These are phyloP conservation scores for Chiloscyllium punctatum DNA, from an alignment of 2,797 vertebrate genomes.

Conservation along the genomic window DNA sequence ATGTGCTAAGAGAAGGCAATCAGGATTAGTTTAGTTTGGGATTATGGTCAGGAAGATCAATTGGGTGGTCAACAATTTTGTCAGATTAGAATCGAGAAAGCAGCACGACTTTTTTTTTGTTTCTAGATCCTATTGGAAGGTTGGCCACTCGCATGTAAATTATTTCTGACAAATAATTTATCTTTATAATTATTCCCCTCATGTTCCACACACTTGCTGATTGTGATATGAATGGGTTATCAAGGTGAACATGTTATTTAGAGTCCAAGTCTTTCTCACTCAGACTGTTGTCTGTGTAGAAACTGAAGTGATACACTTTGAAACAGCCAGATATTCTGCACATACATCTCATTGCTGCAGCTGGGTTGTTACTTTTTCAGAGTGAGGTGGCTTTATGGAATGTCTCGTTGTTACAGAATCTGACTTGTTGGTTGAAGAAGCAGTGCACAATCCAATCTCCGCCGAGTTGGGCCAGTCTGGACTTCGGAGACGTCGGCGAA, in stretches of 20 bases:
- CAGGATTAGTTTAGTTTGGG: too few species aligned
- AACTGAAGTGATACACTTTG: not conserved
- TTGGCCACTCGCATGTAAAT: not conserved
- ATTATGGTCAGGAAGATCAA: not conserved
- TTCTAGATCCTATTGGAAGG: not conserved
- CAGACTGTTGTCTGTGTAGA: not conserved
- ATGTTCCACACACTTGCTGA: not conserved
- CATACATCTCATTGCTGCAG: not conserved
- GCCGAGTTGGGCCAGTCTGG: slow-evolving; percentile 71
- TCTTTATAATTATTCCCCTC: not conserved
- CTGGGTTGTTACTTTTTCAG: not conserved
- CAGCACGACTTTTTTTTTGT: not conserved
- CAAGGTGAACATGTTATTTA: not conserved
- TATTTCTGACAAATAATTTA: not conserved
- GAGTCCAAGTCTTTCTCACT: not conserved
- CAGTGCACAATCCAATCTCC: slow-evolving; percentile 63
- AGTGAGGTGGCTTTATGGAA: not conserved
- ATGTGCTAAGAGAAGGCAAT: too few species aligned
- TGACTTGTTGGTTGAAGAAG: slow-evolving; percentile 81
- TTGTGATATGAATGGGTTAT: not conserved
- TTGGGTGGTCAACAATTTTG: not conserved
- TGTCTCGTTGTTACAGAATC: slow-evolving; percentile 58
- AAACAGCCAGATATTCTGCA: not conserved
- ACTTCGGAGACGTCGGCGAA: slow-evolving; percentile 70
- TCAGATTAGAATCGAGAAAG: not conserved